Evolutionary conservation across 2,113 vertebrate genomes (phyloP), one percentile per base, ranked within the genome.

Genomic region (Thunnus thynnus): DNA sequence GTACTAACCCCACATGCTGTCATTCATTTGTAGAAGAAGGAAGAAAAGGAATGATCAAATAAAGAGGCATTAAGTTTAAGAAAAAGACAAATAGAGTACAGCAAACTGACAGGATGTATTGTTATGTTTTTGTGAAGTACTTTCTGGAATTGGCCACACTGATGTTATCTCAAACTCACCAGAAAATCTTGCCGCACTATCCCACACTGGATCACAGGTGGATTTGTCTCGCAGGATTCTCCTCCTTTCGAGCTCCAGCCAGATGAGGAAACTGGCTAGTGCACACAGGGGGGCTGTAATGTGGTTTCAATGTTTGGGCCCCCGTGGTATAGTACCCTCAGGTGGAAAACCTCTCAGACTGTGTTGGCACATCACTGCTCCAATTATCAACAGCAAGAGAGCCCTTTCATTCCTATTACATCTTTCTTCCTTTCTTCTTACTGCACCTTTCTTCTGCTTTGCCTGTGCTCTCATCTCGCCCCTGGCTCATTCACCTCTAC

Each of bases 341-440:
- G 86, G 88, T 91, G 79, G 78, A 90, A 91, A 89, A 86, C 80
- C 81, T 91, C 83, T 92, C 88, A 92, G 82, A 89, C 66, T 75
- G 69, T 76, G 84, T 77, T 88, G 87, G 84, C 87, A 89, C 88
- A 89, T 88, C 86, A 86, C 74, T 68, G 70, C 83, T 88, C 90
- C 92, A 93, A 90, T 92, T 92, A 93, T 83, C 89, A 89, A 89
- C 88, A 88, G 83, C 83, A 90, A 84, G 85, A 91, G 86, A 82
- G 82, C 57, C 86, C 86, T 90, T 91, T 93, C 74, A 80, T 91
- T 92, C 88, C 83, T 76, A 72, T 86, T 88, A 73, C 75, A 71
- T 84, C 72, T 81, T 72, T 82, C 81, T 76, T 83, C 56, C 81
- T 83, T 84, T 82, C 80, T 83, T 82, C 78, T 72, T 60, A 32